Evolutionary conservation across 2,797 vertebrate species (phyloP), one percentile per base, ranked within the genome.

Genomic region (Eulemur mongoz): DNA sequence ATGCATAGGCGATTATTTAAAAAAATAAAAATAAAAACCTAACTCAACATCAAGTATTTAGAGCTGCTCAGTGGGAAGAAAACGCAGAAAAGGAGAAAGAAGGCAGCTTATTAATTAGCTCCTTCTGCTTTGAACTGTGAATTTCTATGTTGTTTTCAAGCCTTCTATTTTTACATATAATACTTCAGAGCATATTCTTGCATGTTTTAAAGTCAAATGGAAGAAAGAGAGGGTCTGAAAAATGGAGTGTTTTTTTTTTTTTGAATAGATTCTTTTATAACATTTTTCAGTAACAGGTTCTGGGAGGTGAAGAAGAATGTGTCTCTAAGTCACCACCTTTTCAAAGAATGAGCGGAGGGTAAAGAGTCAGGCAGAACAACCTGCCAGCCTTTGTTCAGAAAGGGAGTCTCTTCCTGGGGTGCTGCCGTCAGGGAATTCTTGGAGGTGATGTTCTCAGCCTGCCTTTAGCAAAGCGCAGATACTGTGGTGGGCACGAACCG

Each of bases 21-120:
- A 94, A 95, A 96, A 96, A 95, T 63, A 94, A 97, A 97, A 96
- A 96, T 96, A 97, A 97, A 96, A 97, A 84, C 78, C 63, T 95
- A 97, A 27, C 80, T 89, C 92, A 61, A 72, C 94, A 96, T 85
- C 89, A 91, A 97, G 94, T 96, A 92, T 96, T 97, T 94, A 97
- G 94, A 96, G 88, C 96, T 94, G 78, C 97, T 97, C 95, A 79
- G 96, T 96, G 82, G 94, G 93, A 97, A 96, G 93, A 89, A 97
- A 95, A 85, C 4, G n/a, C 78, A 94, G 88, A 80, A 85, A 97
- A 95, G n/a, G 82, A 89, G 67, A 87, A 94, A 94, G 93, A 93
- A 95, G 50, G 93, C 80, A 88, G 81, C 93, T 97, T 97, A 95
- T 97, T 98, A 98, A 97, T 95, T 59, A 96, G 80, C 57, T 96